Percentiles rank a stretch among this genome's conserved stretches.
Conservation (phyloP, 1,140 invertebrate genomes). For the Andrena cerasifolii region DNA sequence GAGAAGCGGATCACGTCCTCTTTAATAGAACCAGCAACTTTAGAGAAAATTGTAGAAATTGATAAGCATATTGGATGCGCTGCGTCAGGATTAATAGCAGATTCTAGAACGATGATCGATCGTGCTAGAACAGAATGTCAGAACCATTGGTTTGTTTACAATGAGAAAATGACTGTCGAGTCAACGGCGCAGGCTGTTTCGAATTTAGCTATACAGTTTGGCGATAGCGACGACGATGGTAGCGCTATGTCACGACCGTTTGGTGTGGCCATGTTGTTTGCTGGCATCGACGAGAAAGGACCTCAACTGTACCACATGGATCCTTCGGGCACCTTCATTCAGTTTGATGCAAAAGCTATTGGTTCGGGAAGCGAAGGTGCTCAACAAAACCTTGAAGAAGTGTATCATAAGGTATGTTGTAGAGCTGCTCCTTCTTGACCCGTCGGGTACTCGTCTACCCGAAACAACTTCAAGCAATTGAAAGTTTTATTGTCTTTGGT, state of each 20-base stretch:
- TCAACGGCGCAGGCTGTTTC: conserved; percentile 99
- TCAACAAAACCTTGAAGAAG: conserved; percentile 97
- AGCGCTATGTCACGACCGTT: conserved; percentile 99
- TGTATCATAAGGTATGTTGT: conserved; percentile 90
- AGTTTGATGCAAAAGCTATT: conserved; percentile 99
- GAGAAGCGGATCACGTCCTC: conserved; percentile 99
- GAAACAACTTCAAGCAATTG: too few relatives aligned
- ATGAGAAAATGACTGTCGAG: conserved; percentile 98
- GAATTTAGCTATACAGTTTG: conserved; percentile 99
- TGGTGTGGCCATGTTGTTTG: conserved; percentile 97
- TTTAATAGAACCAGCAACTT: conserved; percentile 97
- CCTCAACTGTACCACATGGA: conserved; percentile 98
- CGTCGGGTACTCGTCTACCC: too few relatives aligned
- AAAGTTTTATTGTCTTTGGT: too few relatives aligned
- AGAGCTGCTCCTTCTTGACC: too few relatives aligned
- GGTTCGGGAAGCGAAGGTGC: conserved; percentile 99
- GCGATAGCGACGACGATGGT: conserved; percentile 97
- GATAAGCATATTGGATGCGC: conserved; percentile 99
- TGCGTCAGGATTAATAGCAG: conserved; percentile 98
- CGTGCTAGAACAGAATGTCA: conserved; percentile 97
- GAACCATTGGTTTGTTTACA: conserved; percentile 99
- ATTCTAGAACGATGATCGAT: conserved; percentile 97
- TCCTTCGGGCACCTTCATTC: conserved; percentile 98
- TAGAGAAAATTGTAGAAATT: conserved; percentile 98
- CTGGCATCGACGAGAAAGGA: conserved; percentile 92